Conservation (phyloP, 1,140 invertebrate species). For the Drosophila lini region DNA sequence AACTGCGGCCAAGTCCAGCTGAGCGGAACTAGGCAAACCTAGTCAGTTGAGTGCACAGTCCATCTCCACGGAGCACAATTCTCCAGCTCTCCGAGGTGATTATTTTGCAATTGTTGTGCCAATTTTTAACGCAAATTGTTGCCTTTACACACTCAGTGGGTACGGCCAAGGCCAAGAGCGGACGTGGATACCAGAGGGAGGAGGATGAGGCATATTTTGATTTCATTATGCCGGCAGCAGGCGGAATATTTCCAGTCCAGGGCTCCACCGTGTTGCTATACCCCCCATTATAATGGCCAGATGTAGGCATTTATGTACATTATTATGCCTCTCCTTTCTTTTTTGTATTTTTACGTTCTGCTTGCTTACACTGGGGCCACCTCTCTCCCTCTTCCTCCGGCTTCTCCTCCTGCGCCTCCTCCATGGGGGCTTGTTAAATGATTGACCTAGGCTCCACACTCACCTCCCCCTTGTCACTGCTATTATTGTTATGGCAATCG, state of each 20-base stretch:
- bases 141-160: conserved; percentile 19
- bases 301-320: conserved; percentile 44
- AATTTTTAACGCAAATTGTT: conserved; percentile 60
- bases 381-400: not conserved
- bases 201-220: conserved; percentile 56
- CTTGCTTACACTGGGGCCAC: conserved; percentile 42
- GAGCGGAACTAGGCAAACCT: conserved; percentile 44
- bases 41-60: conserved; percentile 5
- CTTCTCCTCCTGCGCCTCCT: not conserved
- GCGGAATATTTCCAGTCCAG: conserved; percentile 38
- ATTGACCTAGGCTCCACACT: conserved; percentile 43
- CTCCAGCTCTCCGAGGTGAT: conserved; percentile 69
- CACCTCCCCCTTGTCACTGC: conserved; percentile 14
- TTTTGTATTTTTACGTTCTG: conserved; percentile 47
- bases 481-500: conserved; percentile 52
- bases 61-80: conserved; percentile 18
- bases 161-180: conserved; percentile 1
- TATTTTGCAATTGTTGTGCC: conserved; percentile 71
- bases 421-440: conserved; percentile 47
- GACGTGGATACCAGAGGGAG: not conserved
- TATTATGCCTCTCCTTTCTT: conserved; percentile 31
- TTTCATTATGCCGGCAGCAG: conserved; percentile 62
- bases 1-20: conserved; percentile 1
- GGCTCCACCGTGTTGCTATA: conserved; percentile 24
- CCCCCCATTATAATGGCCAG: conserved; percentile 56